Base-by-base conservation (phyloP, 37 sponge, comb jelly and placozoan genomes). In the Tethya wilhelma region DNA sequence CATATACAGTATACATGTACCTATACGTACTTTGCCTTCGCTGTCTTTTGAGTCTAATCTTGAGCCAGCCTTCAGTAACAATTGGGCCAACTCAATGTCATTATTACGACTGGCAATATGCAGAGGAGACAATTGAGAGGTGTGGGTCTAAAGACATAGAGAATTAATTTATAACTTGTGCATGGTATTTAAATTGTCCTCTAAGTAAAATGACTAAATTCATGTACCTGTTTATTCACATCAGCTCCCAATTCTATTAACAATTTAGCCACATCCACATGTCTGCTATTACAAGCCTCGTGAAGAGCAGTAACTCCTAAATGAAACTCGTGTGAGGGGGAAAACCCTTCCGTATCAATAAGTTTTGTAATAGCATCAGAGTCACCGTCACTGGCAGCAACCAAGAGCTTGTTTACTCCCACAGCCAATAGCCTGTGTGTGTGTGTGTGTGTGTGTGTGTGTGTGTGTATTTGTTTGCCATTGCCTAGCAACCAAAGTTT, bases 1-100 rank as follows among this genome's bases (percentile, higher is more conserved):
- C n/a, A n/a, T n/a, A n/a, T n/a, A n/a, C n/a, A n/a, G n/a, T n/a
- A n/a, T n/a, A n/a, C n/a, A n/a, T n/a, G n/a, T n/a, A n/a, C n/a
- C n/a, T n/a, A n/a, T n/a, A n/a, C n/a, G 3, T 64, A 88, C 91
- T 71, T 90, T 94, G 69, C 95, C 95, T 29, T 80, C 70, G 28
- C 23, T 40, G 49, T 94, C 89, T 34, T 87, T 92, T 38, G 81
- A 29, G 59, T 92, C 85, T 26, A 75, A 67, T 62, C 79, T 86
- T 11, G 92, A 84, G 44, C 89, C 89, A n/a, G 85, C 62, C n/a
- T 59, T 43, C 64, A 90, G 49, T 25, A 94, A 68, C 30, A 80
- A 4, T 9, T 40, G 11, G 12, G 77, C 88, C 19, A 90, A 38
- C 25, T 78, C 80, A 20, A 79, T 49, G 55, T 67, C 44, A 42